A percentile compares a stretch with the other conserved stretches of the same genome.
Conservation (phyloP, 37 sponge, comb jelly and placozoan genomes). For the Halisarca cf. caerulea region DNA sequence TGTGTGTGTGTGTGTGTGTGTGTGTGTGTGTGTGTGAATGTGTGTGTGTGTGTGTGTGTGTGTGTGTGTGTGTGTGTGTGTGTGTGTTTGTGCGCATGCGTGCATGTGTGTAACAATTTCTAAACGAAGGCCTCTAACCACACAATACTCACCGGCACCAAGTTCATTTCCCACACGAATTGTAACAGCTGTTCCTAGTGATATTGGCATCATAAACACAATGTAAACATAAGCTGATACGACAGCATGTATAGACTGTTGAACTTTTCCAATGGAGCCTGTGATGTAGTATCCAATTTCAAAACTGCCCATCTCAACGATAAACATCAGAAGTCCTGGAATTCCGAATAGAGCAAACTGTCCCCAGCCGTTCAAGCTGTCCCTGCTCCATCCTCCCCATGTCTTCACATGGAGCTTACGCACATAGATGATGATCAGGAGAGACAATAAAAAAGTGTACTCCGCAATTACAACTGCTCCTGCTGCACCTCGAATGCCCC, state of each 20-base stretch:
- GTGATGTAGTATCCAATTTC: neutral
- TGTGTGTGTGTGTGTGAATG: too few relatives aligned
- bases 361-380: slow-evolving; percentile 61
- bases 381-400: slow-evolving; percentile 75
- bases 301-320: neutral
- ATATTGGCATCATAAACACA: neutral
- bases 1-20: too few relatives aligned
- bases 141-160: slow-evolving; percentile 19
- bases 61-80: too few relatives aligned
- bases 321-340: slow-evolving; percentile 51
- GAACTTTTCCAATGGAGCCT: neutral
- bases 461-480: slow-evolving; percentile 11
- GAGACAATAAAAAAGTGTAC: neutral
- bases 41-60: too few relatives aligned
- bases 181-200: neutral
- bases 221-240: neutral
- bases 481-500: slow-evolving; percentile 39
- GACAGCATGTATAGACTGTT: neutral
- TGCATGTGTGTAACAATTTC: too few relatives aligned
- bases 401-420: slow-evolving; percentile 58
- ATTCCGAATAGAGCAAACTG: slow-evolving; percentile 45
- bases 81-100: too few relatives aligned
- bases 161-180: slow-evolving; percentile 22
- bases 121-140: too few relatives aligned
- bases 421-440: slow-evolving; percentile 26